A percentile compares a stretch with the other conserved stretches of the same genome.
phyloP scores from a whole-genome alignment of 2,888 invertebrate species.

The Stenichneumon culpator region DNA sequence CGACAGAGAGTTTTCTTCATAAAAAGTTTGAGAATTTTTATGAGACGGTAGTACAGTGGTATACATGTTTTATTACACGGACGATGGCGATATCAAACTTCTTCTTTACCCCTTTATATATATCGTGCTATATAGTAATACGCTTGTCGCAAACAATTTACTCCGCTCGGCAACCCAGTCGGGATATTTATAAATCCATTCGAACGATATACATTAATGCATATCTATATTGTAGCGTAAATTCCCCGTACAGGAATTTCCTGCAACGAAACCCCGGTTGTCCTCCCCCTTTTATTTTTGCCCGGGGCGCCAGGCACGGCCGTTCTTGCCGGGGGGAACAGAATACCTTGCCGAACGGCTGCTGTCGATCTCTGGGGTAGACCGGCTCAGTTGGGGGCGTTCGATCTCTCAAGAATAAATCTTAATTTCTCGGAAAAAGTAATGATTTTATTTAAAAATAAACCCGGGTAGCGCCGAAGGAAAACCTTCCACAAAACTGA shows the following conservation, averaged over 20 bases:
- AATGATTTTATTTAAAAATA: no score
- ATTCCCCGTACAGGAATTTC: background rate
- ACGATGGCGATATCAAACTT: constrained; percentile 45
- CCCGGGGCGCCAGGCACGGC: no score
- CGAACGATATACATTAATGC: background rate
- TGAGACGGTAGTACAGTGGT: constrained; percentile 51
- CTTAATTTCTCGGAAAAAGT: no score
- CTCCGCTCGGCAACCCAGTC: background rate
- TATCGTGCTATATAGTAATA: background rate
- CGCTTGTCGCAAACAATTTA: background rate
- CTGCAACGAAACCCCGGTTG: no score
- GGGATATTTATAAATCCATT: constrained; percentile 12
- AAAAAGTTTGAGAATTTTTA: constrained; percentile 61
- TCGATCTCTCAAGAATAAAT: no score
- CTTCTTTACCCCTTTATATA: background rate
- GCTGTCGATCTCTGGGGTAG: no score
- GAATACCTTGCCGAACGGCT: no score
- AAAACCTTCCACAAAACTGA: no score
- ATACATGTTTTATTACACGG: constrained; percentile 50
- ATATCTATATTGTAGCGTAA: background rate
- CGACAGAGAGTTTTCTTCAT: constrained; percentile 46
- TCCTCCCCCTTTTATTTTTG: no score
- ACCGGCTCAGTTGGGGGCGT: no score
- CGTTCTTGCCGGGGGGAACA: no score
- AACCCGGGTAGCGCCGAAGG: no score